phyloP scores from a whole-genome alignment of 2,113 vertebrate genomes.

The Chaenocephalus aceratus region DNA sequence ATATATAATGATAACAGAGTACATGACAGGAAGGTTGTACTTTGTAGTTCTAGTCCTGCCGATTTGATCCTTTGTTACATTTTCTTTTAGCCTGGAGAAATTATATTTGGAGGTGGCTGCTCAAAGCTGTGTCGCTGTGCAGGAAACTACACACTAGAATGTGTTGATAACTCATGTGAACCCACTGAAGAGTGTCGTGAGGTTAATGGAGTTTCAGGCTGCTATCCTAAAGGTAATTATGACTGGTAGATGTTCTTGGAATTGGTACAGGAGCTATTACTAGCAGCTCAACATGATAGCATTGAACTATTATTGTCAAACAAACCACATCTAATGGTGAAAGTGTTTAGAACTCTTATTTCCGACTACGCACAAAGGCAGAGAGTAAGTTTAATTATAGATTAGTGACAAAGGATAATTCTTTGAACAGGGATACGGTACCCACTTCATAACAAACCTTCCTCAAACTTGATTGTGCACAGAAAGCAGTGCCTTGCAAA shows the following conservation, averaged over 20 bases:
- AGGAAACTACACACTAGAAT: slow-evolving; percentile 84
- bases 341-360: background rate
- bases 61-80: background rate
- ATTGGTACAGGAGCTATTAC: background rate
- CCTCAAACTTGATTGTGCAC: no score
- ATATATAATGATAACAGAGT: background rate
- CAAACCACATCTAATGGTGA: background rate
- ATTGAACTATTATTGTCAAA: no score
- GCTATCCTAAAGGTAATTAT: slow-evolving; percentile 84
- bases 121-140: slow-evolving; percentile 82
- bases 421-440: no score
- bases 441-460: no score
- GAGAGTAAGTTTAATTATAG: background rate
- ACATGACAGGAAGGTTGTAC: background rate
- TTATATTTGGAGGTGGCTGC: slow-evolving; percentile 82
- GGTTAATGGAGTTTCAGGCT: slow-evolving; percentile 76
- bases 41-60: background rate
- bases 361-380: background rate
- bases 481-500: no score
- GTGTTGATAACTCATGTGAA: slow-evolving; percentile 82
- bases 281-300: background rate
- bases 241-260: background rate
- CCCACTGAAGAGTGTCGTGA: slow-evolving; percentile 82
- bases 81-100: slow-evolving; percentile 80
- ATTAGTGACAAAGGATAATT: no score